phyloP scores from a whole-genome alignment of 2,113 vertebrate genomes.

The Uria lomvia region DNA sequence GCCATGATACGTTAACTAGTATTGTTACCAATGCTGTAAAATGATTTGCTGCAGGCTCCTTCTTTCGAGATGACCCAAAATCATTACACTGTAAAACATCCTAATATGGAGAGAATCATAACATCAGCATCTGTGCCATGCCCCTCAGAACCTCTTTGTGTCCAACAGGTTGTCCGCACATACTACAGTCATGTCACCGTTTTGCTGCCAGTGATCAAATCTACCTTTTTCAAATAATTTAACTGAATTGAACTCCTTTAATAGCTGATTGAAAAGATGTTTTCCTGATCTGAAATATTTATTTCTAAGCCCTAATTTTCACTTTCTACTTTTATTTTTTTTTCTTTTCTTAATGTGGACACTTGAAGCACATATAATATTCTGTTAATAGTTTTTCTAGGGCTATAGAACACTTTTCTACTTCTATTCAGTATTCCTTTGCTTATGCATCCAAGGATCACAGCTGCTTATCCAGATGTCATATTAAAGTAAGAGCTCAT shows the following conservation, averaged over 20 bases:
- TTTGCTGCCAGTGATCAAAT: neutral
- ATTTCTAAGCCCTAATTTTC: neutral
- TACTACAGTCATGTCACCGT: neutral
- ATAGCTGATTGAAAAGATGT: neutral
- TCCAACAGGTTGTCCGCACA: neutral
- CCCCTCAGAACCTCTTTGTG: neutral
- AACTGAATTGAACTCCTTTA: neutral
- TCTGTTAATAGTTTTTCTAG: neutral
- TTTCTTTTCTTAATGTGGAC: neutral
- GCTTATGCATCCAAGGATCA: neutral
- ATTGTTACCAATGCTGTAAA: neutral
- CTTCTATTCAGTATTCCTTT: neutral
- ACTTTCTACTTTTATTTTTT: neutral
- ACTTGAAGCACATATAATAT: neutral
- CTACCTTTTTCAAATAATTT: neutral
- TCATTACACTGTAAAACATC: neutral
- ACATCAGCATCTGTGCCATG: neutral
- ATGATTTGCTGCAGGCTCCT: neutral
- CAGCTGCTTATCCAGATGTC: constrained; percentile 11
- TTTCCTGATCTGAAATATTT: neutral
- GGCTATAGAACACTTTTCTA: neutral
- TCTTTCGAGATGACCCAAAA: neutral
- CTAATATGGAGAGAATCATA: neutral
- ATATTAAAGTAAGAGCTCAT: neutral
- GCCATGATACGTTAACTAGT: neutral